These are phyloP conservation scores for Rhingia rostrata DNA, from an alignment of 2,888 invertebrate species.

Conservation along the genomic window DNA sequence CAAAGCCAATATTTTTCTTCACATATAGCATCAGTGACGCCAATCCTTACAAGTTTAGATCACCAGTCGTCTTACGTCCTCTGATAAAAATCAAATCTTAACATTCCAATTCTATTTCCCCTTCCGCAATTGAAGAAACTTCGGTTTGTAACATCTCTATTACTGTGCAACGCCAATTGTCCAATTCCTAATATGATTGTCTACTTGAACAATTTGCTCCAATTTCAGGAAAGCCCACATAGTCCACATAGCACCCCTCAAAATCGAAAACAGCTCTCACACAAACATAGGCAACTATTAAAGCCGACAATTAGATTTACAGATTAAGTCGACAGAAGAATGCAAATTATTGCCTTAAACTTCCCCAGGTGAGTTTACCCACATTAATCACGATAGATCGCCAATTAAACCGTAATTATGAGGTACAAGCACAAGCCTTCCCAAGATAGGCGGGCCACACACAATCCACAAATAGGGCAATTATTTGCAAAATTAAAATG, in stretches of 20 bases:
- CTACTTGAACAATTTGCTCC: slow-evolving; percentile 6
- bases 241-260: not conserved
- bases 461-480: slow-evolving; percentile 38
- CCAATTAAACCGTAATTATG: slow-evolving; percentile 53
- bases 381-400: slow-evolving; percentile 48
- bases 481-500: slow-evolving; percentile 2
- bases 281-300: slow-evolving; percentile 9
- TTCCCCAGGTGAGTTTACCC: slow-evolving; percentile 23
- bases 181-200: not conserved
- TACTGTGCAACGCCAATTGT: slow-evolving; percentile 6
- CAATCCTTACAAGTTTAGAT: too few species aligned
- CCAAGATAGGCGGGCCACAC: slow-evolving; percentile 30
- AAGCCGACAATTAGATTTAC: slow-evolving; percentile 45
- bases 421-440: slow-evolving; percentile 10
- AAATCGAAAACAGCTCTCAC: not conserved
- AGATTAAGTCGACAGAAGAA: slow-evolving; percentile 40
- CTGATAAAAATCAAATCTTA: too few species aligned
- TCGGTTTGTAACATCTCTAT: too few species aligned
- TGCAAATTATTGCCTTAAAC: slow-evolving; percentile 33
- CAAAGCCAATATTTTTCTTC: too few species aligned
- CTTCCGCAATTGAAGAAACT: too few species aligned
- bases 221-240: slow-evolving; percentile 14
- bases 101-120: too few species aligned
- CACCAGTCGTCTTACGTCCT: too few species aligned
- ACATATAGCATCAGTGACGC: too few species aligned